A percentile compares a stretch with the other conserved stretches of the same genome.
Evolutionary conservation across 1,140 invertebrate genomes (phyloP).

Genomic region (Saccostrea cuccullata): DNA sequence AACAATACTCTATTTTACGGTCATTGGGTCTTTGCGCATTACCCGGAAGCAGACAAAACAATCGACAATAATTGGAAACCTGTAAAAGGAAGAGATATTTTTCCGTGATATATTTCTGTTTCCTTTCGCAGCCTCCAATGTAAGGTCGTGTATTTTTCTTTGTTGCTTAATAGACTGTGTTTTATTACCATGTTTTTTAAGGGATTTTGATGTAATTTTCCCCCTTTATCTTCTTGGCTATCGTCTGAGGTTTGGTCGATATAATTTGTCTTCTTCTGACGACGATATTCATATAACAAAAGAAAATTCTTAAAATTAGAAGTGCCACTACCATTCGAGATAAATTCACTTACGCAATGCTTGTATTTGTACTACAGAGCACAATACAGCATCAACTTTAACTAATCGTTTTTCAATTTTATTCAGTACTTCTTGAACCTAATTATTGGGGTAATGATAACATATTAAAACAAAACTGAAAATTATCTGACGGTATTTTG

Average conservation of each 20-base stretch:
- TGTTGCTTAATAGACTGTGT: conserved; percentile 12
- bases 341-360: conserved; percentile 21
- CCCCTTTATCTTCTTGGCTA: background rate
- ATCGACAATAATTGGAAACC: conserved; percentile 5
- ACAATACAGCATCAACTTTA: background rate
- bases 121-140: background rate
- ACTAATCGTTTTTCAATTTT: background rate
- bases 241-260: conserved; percentile 9
- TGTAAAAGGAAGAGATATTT: background rate
- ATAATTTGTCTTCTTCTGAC: background rate
- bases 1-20: background rate
- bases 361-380: background rate
- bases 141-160: conserved; percentile 26
- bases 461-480: background rate
- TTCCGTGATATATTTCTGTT: conserved; percentile 1
- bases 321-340: background rate
- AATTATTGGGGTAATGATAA: background rate
- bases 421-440: background rate
- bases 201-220: background rate
- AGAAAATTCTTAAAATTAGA: background rate
- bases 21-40: background rate
- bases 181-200: background rate
- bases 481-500: background rate
- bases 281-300: background rate
- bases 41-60: conserved; percentile 20